A percentile compares a stretch with the other conserved stretches of the same genome.
Conservation (phyloP, 2,113 vertebrate species). For the Cathartes aura region DNA sequence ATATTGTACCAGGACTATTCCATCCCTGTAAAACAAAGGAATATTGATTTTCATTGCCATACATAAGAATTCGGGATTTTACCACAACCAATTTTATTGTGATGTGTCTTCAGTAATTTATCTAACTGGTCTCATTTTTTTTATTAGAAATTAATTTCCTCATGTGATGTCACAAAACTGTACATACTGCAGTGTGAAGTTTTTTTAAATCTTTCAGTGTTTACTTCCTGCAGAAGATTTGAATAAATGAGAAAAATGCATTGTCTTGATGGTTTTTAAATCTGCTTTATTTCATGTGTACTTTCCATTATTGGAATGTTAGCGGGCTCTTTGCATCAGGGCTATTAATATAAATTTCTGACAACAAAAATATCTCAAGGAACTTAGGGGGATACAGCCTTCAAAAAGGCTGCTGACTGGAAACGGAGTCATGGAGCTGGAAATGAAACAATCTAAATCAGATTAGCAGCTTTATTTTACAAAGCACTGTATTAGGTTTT, state of each 20-base stretch:
- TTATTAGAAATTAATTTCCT: slow-evolving; percentile 81
- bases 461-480: neutral
- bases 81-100: slow-evolving; percentile 76
- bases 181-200: slow-evolving; percentile 85
- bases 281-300: slow-evolving; percentile 61
- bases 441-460: neutral
- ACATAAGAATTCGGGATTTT: slow-evolving; percentile 73
- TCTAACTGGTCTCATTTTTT: slow-evolving; percentile 75
- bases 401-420: neutral
- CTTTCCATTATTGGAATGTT: neutral
- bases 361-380: neutral
- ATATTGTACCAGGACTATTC: slow-evolving; percentile 63
- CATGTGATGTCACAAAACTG: slow-evolving; percentile 82
- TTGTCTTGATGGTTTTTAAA: slow-evolving; percentile 73
- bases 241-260: slow-evolving; percentile 85
- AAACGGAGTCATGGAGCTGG: neutral
- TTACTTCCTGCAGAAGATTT: slow-evolving; percentile 87
- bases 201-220: slow-evolving; percentile 86
- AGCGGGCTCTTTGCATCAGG: neutral
- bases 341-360: neutral
- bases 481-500: neutral
- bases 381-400: neutral
- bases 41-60: slow-evolving; percentile 68
- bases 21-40: slow-evolving; percentile 52
- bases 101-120: slow-evolving; percentile 76